phyloP scores from a whole-genome alignment of 2,888 invertebrate species.

The Ormyrus labotus region DNA sequence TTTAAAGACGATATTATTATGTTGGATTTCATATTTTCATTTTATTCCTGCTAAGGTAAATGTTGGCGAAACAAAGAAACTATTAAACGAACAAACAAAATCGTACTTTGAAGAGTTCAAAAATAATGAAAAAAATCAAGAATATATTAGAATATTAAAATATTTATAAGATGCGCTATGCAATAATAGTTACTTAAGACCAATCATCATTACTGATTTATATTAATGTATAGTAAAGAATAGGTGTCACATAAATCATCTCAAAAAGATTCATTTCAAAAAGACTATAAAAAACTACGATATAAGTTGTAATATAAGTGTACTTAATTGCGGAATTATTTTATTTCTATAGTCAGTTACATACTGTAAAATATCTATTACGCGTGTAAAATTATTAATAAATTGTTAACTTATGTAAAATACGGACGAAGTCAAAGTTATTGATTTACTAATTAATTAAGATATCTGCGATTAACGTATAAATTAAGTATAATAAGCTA shows the following conservation, averaged over 20 bases:
- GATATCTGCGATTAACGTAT: not conserved
- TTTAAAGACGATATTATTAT: too few species aligned
- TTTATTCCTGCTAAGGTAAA: too few species aligned
- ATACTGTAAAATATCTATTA: constrained; percentile 60
- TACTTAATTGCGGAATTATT: constrained; percentile 62
- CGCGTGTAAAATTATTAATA: constrained; percentile 48
- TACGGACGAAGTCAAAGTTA: not conserved
- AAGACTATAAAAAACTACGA: constrained; percentile 1
- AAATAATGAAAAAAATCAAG: constrained; percentile 11
- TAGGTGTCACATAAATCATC: constrained; percentile 27
- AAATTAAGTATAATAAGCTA: constrained; percentile 7
- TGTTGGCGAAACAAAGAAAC: not conserved
- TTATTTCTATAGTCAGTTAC: constrained; percentile 65
- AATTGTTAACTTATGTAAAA: constrained; percentile 47
- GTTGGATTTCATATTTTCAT: too few species aligned
- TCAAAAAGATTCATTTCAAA: constrained; percentile 29
- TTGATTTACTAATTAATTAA: not conserved
- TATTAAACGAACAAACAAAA: constrained; percentile 20
- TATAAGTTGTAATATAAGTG: constrained; percentile 60
- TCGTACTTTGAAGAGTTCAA: constrained; percentile 39
- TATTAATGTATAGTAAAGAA: constrained; percentile 34
- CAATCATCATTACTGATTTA: constrained; percentile 33
- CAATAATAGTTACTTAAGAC: constrained; percentile 35
- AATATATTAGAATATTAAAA: constrained; percentile 32
- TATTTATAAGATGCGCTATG: constrained; percentile 25